Conservation (phyloP, 1,140 invertebrate genomes). For the Drosophila ambigua region DNA sequence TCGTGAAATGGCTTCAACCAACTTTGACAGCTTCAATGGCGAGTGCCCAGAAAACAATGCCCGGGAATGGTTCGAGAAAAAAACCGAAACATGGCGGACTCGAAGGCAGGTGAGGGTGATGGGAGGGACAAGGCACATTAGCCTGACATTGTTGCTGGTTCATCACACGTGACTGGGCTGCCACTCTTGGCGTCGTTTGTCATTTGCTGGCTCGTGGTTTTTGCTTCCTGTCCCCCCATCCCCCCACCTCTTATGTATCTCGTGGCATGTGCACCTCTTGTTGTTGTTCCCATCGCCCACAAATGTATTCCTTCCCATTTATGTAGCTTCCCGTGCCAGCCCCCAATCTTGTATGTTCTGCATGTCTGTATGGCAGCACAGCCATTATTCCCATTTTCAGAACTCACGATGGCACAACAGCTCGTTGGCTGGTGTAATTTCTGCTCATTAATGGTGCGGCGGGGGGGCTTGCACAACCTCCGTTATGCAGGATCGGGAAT, state of each 20-base stretch:
- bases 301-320: slow-evolving; percentile 1
- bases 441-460: no score
- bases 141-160: slow-evolving; percentile 39
- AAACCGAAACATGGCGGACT: no score
- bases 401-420: no score
- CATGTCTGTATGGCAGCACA: no score
- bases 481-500: no score
- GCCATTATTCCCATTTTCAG: no score
- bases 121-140: slow-evolving; percentile 2
- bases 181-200: slow-evolving; percentile 64
- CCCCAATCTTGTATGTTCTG: no score
- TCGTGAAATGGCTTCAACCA: slow-evolving; percentile 28
- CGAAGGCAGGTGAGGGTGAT: background rate
- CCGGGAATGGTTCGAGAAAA: no score
- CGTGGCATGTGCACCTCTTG: slow-evolving; percentile 20
- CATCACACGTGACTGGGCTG: slow-evolving; percentile 50
- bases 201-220: slow-evolving; percentile 37
- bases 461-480: no score
- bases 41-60: slow-evolving; percentile 40
- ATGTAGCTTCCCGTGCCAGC: background rate
- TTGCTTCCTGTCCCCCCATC: slow-evolving; percentile 22
- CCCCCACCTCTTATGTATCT: slow-evolving; percentile 15
- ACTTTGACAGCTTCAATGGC: slow-evolving; percentile 2
- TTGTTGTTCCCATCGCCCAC: slow-evolving; percentile 7
- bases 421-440: no score